Evolutionary conservation across 2,888 invertebrate species (phyloP), one percentile per base, ranked within the genome.

Genomic region (Taphrorychus bicolor): DNA sequence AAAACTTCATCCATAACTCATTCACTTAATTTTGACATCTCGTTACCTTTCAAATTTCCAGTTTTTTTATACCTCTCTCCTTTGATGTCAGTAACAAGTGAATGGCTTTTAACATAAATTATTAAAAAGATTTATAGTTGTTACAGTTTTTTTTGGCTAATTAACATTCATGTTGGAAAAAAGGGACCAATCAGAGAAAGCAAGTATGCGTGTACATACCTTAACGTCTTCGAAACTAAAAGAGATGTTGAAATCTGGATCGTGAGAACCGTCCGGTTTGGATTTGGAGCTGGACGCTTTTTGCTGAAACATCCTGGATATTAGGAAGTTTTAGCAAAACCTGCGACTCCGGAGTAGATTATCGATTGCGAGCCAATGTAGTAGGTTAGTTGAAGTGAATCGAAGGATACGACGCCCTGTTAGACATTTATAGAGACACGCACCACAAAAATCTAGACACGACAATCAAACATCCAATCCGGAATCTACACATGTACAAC

Each of bases 221-320:
- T 70, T 70, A 62, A 70, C 62, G 61, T 70, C 70, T 70, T 70
- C 70, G 19, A 70, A 70, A 66, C 66, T 66, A 70, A 70, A 70
- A 59, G 70, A 70, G 70, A 70, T 70, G 70, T 70, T 70, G 70
- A 70, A 70, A 70, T 70, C 70, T 58, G 70, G 62, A 65, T 69
- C 66, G 60, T 60, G 66, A 41, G 66, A 60, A 53, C 66, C 66
- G 67, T 62, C 70, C 62, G 66, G 58, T 70, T 70, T 70, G 70
- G 62, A 66, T 66, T 67, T 67, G 61, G 67, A 70, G 70, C 66
- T 70, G 59, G 66, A 66, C 53, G 70, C 70, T 66, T 70, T 70
- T 70, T 70, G 70, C 70, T 70, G 70, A 66, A 70, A 70, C 66
- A 66, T 70, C 66, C 66, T 65, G 17, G 51, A 65, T 41, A 58